Evolutionary conservation across 2,113 vertebrate species (phyloP).

Genomic region (Nematolebias whitei): DNA sequence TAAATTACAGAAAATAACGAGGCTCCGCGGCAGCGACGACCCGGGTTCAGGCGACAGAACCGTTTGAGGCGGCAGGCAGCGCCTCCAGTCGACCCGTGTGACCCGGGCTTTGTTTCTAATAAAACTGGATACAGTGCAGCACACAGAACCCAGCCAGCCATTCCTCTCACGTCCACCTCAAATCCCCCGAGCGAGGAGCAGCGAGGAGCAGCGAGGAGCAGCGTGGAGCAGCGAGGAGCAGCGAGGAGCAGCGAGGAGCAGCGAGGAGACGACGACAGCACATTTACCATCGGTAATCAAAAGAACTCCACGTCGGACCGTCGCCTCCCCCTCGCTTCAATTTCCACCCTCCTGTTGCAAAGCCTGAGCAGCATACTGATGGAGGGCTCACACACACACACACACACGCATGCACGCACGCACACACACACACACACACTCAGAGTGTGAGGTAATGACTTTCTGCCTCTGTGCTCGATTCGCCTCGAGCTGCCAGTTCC

Average conservation of each 20-base stretch:
- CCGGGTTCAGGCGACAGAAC: neutral
- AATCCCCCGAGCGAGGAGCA: slow-evolving; percentile 45
- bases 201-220: too few species aligned
- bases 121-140: slow-evolving; percentile 3
- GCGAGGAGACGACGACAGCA: slow-evolving; percentile 39
- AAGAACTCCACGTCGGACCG: slow-evolving; percentile 60
- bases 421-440: slow-evolving; percentile 50
- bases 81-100: slow-evolving; percentile 16
- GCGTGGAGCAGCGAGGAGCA: too few species aligned
- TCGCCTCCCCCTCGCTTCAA: slow-evolving; percentile 46
- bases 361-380: slow-evolving; percentile 71
- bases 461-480: slow-evolving; percentile 65
- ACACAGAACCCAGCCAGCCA: slow-evolving; percentile 1
- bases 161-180: slow-evolving; percentile 48
- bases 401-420: too few species aligned
- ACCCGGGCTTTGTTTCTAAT: slow-evolving; percentile 19
- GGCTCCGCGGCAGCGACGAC: neutral
- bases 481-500: slow-evolving; percentile 61
- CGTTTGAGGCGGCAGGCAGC: neutral
- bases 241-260: too few species aligned
- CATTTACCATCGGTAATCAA: slow-evolving; percentile 72
- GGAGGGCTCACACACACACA: slow-evolving; percentile 49
- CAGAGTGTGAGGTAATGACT: slow-evolving; percentile 61
- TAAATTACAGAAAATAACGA: too few species aligned
- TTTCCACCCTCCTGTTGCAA: slow-evolving; percentile 54